Percentiles rank a stretch among this genome's conserved stretches.
Evolutionary conservation across 2,888 invertebrate genomes (phyloP).

Genomic region (Lepas anatifera): DNA sequence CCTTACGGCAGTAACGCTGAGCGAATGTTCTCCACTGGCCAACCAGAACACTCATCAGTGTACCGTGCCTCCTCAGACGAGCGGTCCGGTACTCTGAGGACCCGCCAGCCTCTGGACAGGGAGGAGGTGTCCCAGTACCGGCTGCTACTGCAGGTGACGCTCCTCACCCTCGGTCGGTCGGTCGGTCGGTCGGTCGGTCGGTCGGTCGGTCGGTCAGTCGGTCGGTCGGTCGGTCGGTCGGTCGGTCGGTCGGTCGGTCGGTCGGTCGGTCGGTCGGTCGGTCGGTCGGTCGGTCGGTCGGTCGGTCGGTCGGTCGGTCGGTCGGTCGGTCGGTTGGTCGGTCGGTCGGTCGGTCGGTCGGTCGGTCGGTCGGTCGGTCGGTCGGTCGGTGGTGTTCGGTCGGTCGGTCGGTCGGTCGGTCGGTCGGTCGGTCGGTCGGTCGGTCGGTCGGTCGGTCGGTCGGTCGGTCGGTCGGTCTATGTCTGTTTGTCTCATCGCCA

Average conservation of each 20-base stretch:
- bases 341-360: not conserved
- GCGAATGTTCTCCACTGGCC: too few relatives aligned
- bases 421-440: not conserved
- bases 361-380: not conserved
- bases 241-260: not conserved
- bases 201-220: not conserved
- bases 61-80: conserved; percentile 41
- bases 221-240: not conserved
- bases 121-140: conserved; percentile 60
- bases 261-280: not conserved
- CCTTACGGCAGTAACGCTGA: too few relatives aligned
- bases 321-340: not conserved
- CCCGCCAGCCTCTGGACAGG: conserved; percentile 53
- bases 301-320: too few relatives aligned
- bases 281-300: too few relatives aligned
- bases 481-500: too few relatives aligned
- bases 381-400: too few relatives aligned
- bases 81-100: conserved; percentile 57
- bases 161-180: not conserved
- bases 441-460: too few relatives aligned
- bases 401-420: not conserved
- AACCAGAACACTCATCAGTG: too few relatives aligned
- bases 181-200: not conserved
- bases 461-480: too few relatives aligned
- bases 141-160: conserved; percentile 60